Conservation (phyloP, 1,140 invertebrate genomes). For the Drosophila sp. region DNA sequence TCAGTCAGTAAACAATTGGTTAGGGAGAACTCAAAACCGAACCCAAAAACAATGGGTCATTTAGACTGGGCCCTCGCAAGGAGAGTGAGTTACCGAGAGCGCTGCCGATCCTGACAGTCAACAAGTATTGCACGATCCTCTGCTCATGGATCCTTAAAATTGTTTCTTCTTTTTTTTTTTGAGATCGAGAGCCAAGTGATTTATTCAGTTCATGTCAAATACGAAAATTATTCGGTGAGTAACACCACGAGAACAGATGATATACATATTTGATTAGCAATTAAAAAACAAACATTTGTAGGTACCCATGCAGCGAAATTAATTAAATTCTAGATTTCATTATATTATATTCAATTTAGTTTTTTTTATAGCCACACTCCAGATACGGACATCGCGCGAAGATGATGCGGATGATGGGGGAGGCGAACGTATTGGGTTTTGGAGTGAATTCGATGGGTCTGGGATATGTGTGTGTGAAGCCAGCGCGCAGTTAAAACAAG, state of each 20-base stretch:
- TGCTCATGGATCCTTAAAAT: conserved; percentile 16
- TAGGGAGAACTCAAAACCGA: conserved; percentile 48
- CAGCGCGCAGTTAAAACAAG: conserved; percentile 77
- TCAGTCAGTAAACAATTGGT: conserved; percentile 66
- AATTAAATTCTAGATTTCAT: background rate
- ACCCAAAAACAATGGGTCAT: conserved; percentile 69
- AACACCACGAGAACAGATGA: background rate
- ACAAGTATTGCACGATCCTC: conserved; percentile 75
- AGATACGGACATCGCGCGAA: background rate
- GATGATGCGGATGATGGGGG: background rate
- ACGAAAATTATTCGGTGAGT: conserved; percentile 68
- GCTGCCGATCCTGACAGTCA: conserved; percentile 75
- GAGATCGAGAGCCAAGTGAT: conserved; percentile 60
- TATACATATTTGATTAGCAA: too few species aligned
- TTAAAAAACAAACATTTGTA: too few species aligned
- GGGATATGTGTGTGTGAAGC: conserved; percentile 37
- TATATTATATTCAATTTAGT: background rate
- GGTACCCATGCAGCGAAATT: too few species aligned
- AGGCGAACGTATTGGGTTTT: background rate
- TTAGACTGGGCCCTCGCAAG: conserved; percentile 39
- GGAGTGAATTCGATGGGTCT: conserved; percentile 18
- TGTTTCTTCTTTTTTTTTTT: conserved; percentile 5
- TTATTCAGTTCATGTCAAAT: conserved; percentile 80
- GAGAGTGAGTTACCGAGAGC: conserved; percentile 48
- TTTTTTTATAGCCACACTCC: background rate